These are phyloP conservation scores for Callosobruchus maculatus DNA, from an alignment of 2,888 invertebrate species.

Conservation along the genomic window DNA sequence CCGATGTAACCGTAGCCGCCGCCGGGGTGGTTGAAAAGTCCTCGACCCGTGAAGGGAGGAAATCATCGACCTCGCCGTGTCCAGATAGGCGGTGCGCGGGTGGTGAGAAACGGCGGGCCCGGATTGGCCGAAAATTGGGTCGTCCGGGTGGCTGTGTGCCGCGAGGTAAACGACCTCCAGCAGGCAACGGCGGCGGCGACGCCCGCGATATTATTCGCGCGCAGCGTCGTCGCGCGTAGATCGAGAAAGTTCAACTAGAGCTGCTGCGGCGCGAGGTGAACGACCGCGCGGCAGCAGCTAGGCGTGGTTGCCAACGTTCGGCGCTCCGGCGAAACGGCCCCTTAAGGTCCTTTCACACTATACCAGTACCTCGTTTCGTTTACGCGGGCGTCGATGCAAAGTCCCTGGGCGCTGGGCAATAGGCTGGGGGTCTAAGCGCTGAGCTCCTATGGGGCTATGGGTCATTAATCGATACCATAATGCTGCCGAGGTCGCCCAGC, in stretches of 20 bases:
- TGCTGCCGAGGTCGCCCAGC: no score
- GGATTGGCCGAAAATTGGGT: not conserved
- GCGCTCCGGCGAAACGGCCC: not conserved
- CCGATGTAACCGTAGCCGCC: not conserved
- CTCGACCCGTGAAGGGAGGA: not conserved
- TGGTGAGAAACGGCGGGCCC: not conserved
- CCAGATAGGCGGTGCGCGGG: not conserved
- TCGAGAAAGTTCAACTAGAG: constrained; percentile 42
- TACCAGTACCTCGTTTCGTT: no score
- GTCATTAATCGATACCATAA: no score
- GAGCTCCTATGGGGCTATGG: no score
- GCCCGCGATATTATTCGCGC: not conserved
- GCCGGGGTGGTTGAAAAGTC: not conserved
- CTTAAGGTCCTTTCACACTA: not conserved
- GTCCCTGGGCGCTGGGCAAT: no score
- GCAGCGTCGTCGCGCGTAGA: constrained; percentile 24
- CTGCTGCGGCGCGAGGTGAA: constrained; percentile 32
- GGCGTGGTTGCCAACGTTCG: constrained; percentile 18
- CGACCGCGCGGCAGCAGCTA: constrained; percentile 41
- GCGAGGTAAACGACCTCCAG: not conserved
- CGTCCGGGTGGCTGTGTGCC: not conserved
- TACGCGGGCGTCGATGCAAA: no score
- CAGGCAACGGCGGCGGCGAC: not conserved
- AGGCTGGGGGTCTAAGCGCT: no score
- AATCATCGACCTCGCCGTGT: not conserved